phyloP scores from a whole-genome alignment of 2,113 vertebrate genomes.

The Natator depressus region DNA sequence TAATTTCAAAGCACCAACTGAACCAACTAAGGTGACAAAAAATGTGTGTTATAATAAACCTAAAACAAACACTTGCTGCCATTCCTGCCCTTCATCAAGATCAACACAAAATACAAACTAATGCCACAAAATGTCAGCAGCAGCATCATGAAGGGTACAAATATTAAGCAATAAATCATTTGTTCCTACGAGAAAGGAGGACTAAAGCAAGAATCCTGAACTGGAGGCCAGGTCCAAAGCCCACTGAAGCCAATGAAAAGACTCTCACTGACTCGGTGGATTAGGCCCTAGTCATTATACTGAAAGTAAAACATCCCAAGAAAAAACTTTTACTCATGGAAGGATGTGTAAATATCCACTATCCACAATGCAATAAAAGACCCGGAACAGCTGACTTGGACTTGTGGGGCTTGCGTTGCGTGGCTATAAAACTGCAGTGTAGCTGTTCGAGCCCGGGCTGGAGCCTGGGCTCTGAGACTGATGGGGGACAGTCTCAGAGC shows the following conservation, averaged over 20 bases:
- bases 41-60: not conserved
- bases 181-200: not conserved
- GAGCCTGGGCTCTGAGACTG: not conserved
- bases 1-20: constrained; percentile 53
- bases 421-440: no score
- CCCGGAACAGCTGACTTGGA: not conserved
- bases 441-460: not conserved
- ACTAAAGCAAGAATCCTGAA: not conserved
- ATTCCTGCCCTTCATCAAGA: not conserved
- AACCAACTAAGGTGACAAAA: constrained; percentile 58
- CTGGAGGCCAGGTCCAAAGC: no score
- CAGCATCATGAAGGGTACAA: rapidly evolving
- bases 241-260: not conserved
- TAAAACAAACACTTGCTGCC: not conserved
- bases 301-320: not conserved
- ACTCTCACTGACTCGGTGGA: not conserved
- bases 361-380: not conserved
- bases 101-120: not conserved
- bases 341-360: not conserved
- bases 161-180: rapidly evolving
- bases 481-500: no score
- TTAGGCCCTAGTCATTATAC: not conserved
- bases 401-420: no score
- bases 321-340: not conserved
- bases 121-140: rapidly evolving